Evolutionary conservation across 1,140 invertebrate species (phyloP).

Genomic region (Heliothis virescens): DNA sequence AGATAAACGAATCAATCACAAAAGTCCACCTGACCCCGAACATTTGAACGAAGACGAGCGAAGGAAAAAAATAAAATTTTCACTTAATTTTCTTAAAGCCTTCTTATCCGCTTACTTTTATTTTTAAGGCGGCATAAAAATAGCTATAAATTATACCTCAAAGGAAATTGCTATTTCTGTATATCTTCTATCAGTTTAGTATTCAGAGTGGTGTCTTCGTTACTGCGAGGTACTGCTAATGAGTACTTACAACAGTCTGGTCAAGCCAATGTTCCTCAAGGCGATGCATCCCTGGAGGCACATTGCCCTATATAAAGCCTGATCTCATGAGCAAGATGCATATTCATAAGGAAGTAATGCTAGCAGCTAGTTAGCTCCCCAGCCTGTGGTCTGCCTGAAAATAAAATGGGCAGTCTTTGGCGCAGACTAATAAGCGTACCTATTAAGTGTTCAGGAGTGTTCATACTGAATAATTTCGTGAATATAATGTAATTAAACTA

Average conservation of each 20-base stretch:
- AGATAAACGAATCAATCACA: background rate
- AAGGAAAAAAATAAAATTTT: conserved; percentile 40
- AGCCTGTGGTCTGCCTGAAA: conserved; percentile 1
- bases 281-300: background rate
- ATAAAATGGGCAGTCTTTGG: background rate
- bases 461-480: too few species aligned
- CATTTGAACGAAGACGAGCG: conserved; percentile 8
- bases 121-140: conserved; percentile 50
- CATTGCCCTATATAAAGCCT: conserved; percentile 18
- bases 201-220: conserved; percentile 5
- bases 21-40: conserved; percentile 14
- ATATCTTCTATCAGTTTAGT: conserved; percentile 21
- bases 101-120: conserved; percentile 30
- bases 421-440: too few species aligned
- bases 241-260: conserved; percentile 24
- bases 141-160: conserved; percentile 49
- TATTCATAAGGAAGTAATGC: conserved; percentile 33
- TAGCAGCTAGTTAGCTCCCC: conserved; percentile 7
- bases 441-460: too few species aligned
- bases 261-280: conserved; percentile 2
- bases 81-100: conserved; percentile 49
- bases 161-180: conserved; percentile 42
- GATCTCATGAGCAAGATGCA: conserved; percentile 15
- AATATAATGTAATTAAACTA: too few species aligned
- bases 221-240: conserved; percentile 37